phyloP scores from a whole-genome alignment of 2,888 invertebrate genomes.

The Latrodectus elegans region DNA sequence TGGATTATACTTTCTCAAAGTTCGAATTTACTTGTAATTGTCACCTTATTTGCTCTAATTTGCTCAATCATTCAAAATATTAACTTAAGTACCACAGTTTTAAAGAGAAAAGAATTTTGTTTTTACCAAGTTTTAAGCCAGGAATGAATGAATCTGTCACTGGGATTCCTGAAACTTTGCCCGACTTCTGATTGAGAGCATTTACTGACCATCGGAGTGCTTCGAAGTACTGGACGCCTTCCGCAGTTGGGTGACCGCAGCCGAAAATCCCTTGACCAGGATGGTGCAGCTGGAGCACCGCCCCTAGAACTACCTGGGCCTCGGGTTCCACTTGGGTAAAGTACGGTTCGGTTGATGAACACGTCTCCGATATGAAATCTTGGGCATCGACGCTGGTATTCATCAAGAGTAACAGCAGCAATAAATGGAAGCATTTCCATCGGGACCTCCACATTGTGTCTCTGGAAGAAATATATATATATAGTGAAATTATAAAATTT shows the following conservation, averaged over 20 bases:
- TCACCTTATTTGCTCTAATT: no score
- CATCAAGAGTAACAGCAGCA: background rate
- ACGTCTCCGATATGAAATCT: constrained; percentile 34
- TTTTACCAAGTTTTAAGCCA: constrained; percentile 74
- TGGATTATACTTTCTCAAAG: no score
- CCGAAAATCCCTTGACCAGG: constrained; percentile 64
- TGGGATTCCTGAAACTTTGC: constrained; percentile 72
- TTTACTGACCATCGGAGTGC: constrained; percentile 74
- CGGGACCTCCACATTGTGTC: no score
- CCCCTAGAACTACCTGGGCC: constrained; percentile 61
- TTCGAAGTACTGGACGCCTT: constrained; percentile 73
- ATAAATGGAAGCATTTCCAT: no score
- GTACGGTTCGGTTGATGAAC: constrained; percentile 30
- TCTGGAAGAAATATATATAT: no score
- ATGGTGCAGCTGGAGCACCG: constrained; percentile 58
- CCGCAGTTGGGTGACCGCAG: constrained; percentile 69
- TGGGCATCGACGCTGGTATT: constrained; percentile 7
- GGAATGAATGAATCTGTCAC: constrained; percentile 74
- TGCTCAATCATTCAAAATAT: no score
- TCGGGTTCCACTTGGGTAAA: constrained; percentile 38
- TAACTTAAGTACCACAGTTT: no score
- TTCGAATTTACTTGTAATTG: no score
- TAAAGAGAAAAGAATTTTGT: background rate
- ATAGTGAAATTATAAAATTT: no score
- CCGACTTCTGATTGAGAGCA: constrained; percentile 73